A percentile compares a stretch with the other conserved stretches of the same genome.
Conservation (phyloP, 2,888 invertebrate species). For the Platerodrilus igneus region DNA sequence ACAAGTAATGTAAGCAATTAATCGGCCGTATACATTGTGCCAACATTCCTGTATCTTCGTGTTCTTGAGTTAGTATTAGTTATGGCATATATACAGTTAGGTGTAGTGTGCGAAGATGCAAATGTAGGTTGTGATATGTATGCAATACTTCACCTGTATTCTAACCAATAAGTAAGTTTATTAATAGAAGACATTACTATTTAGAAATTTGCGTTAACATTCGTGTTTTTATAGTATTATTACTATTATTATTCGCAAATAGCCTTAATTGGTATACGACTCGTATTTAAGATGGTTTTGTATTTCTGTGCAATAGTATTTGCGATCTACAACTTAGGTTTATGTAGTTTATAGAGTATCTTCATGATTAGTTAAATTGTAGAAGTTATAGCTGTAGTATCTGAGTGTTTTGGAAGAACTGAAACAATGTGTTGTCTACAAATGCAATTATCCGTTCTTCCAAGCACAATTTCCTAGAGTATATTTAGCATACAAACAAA, state of each 20-base stretch:
- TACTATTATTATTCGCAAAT: slow-evolving; percentile 23
- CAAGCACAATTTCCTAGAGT: no score
- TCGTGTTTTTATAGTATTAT: slow-evolving; percentile 21
- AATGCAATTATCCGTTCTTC: no score
- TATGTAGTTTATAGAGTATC: no score
- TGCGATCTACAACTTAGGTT: no score
- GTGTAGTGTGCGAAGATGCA: slow-evolving; percentile 22
- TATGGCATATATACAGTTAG: slow-evolving; percentile 21
- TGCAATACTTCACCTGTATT: slow-evolving; percentile 21
- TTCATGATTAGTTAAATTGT: no score
- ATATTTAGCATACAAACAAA: no score
- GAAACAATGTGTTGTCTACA: no score
- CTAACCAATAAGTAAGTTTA: slow-evolving; percentile 37
- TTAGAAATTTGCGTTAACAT: slow-evolving; percentile 24
- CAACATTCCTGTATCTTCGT: slow-evolving; percentile 25
- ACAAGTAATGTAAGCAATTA: slow-evolving; percentile 58
- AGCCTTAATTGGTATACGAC: slow-evolving; percentile 47
- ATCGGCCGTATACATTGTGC: slow-evolving; percentile 22
- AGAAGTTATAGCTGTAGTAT: no score
- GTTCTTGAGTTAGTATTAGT: slow-evolving; percentile 26
- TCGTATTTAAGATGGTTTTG: slow-evolving; percentile 39
- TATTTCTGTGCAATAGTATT: slow-evolving; percentile 44
- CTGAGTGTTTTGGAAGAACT: no score
- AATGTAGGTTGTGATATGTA: slow-evolving; percentile 29
- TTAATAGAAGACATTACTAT: slow-evolving; percentile 26